Conservation (phyloP, 2,113 vertebrate species). For the Desmodus rotundus region DNA sequence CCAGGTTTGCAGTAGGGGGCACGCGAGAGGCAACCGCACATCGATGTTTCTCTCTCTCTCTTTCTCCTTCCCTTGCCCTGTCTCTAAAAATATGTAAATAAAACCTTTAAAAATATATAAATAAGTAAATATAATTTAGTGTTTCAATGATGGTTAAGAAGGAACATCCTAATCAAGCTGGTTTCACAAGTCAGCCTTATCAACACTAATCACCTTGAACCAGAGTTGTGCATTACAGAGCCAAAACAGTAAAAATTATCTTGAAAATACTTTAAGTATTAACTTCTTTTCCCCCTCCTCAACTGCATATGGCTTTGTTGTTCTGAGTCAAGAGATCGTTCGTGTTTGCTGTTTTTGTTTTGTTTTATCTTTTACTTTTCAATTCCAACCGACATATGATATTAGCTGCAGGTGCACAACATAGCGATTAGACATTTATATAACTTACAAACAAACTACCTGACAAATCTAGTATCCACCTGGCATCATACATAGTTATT, state of each 20-base stretch:
- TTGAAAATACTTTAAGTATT: background rate
- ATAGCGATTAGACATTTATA: background rate
- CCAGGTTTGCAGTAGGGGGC: no score
- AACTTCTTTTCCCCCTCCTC: fast-evolving
- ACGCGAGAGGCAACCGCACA: no score
- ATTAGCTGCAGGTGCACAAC: background rate
- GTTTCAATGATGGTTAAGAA: background rate
- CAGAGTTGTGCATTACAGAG: no score
- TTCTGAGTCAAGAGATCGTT: background rate
- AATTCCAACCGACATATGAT: background rate
- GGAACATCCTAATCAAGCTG: background rate
- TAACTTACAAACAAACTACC: background rate
- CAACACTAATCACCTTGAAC: background rate
- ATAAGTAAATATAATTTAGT: background rate
- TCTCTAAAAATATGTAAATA: no score
- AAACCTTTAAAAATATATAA: no score
- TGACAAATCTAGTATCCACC: background rate
- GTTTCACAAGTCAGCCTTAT: background rate
- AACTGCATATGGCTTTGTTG: background rate
- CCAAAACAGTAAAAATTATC: no score
- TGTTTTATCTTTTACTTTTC: background rate
- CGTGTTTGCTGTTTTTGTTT: background rate
- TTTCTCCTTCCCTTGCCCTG: no score
- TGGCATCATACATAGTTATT: background rate
- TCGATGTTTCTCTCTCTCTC: no score